Percentiles rank a stretch among this genome's conserved stretches.
Evolutionary conservation across 1,140 invertebrate genomes (phyloP).

Genomic region (Vanessa atalanta): DNA sequence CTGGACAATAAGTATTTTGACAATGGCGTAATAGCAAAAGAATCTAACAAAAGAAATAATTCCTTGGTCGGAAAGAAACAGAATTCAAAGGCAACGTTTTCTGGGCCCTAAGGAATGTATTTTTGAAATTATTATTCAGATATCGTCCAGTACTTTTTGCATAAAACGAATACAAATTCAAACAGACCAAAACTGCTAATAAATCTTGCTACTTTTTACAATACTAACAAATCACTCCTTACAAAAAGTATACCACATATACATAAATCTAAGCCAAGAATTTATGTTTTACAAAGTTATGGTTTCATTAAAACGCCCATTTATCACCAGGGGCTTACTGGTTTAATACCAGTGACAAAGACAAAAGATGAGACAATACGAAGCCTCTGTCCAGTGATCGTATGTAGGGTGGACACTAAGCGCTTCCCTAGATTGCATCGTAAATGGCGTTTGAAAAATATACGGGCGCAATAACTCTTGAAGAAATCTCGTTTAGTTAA

Average conservation of each 20-base stretch:
- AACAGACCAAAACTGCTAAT: not conserved
- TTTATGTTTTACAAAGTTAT: not conserved
- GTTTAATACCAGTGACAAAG: slow-evolving; percentile 6
- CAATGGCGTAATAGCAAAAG: no score
- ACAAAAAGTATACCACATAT: not conserved
- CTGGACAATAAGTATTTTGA: no score
- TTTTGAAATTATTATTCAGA: slow-evolving; percentile 1
- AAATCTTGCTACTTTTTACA: not conserved
- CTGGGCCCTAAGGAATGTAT: not conserved
- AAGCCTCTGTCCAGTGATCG: slow-evolving; percentile 4
- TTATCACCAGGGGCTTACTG: not conserved
- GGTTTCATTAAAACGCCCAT: slow-evolving; percentile 2
- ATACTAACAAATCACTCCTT: no score
- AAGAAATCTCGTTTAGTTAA: not conserved
- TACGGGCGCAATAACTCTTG: slow-evolving; percentile 2
- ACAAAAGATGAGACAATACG: slow-evolving; percentile 4
- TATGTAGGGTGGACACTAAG: not conserved
- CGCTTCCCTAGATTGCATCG: not conserved
- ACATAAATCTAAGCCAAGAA: not conserved
- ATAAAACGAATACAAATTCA: not conserved
- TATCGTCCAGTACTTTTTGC: not conserved
- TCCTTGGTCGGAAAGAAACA: not conserved
- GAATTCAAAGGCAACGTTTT: not conserved
- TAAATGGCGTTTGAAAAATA: not conserved
- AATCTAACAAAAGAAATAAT: not conserved